Evolutionary conservation across 2,113 vertebrate genomes (phyloP).

Genomic region (Mustela lutreola): DNA sequence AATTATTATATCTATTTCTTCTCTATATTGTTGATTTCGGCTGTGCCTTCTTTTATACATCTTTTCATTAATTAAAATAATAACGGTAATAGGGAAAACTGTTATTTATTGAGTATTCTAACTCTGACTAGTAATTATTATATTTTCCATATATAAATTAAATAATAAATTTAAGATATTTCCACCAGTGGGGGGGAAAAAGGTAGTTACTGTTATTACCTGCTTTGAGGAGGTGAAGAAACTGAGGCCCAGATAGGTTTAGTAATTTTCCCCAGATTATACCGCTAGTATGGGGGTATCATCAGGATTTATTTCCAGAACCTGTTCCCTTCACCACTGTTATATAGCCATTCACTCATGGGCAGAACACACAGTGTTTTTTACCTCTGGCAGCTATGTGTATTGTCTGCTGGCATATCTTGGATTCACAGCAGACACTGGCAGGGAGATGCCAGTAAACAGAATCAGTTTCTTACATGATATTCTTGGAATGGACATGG

Average conservation of each 20-base stretch:
- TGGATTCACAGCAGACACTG: background rate
- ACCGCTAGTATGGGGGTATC: background rate
- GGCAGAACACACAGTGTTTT: background rate
- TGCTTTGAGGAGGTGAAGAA: constrained; percentile 4
- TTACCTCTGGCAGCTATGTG: background rate
- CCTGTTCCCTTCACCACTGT: background rate
- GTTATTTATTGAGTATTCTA: constrained; percentile 15
- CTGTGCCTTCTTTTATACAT: background rate
- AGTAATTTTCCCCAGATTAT: background rate
- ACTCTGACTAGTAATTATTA: background rate
- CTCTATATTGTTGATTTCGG: background rate
- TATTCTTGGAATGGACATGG: background rate
- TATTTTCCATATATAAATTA: constrained; percentile 24
- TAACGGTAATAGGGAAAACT: constrained; percentile 46
- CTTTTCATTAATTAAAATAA: constrained; percentile 18
- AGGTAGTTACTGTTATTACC: background rate
- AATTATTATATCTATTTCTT: background rate
- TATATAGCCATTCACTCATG: background rate
- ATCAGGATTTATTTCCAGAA: constrained; percentile 15
- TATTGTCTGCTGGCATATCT: background rate
- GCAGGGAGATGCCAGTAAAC: background rate
- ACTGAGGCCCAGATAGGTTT: background rate
- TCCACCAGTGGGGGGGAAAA: background rate
- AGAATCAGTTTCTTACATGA: background rate
- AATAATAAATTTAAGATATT: background rate